These are phyloP conservation scores for Hypomecis atomaria DNA, from an alignment of 2,888 invertebrate species.

Conservation along the genomic window DNA sequence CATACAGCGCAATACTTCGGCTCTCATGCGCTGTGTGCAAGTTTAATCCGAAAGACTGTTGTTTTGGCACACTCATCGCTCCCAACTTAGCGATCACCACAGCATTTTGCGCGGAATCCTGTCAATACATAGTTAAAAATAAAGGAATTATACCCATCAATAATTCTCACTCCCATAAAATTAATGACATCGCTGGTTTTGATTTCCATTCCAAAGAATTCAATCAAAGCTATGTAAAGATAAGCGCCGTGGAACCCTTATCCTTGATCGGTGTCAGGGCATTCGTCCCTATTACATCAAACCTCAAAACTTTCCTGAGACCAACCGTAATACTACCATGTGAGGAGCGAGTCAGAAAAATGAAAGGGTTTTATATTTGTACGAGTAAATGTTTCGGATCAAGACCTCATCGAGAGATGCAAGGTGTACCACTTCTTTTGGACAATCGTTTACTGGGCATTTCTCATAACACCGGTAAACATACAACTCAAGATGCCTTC, in stretches of 20 bases:
- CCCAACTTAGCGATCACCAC: conserved; percentile 59
- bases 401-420: conserved; percentile 44
- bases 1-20: conserved; percentile 48
- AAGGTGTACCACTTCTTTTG: conserved; percentile 62
- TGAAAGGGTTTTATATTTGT: conserved; percentile 54
- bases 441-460: conserved; percentile 56
- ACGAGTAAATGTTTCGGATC: conserved; percentile 42
- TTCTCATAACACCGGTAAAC: conserved; percentile 43
- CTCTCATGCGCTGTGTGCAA: conserved; percentile 51
- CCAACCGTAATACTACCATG: conserved; percentile 54
- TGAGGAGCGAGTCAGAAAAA: conserved; percentile 15
- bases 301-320: conserved; percentile 41
- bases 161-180: conserved; percentile 36
- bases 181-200: conserved; percentile 13
- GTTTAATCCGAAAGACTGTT: conserved; percentile 47
- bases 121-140: conserved; percentile 45
- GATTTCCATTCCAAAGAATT: background rate
- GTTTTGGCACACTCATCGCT: conserved; percentile 58
- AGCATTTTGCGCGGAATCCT: conserved; percentile 58
- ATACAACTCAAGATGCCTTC: conserved; percentile 47
- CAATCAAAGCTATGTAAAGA: conserved; percentile 32
- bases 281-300: conserved; percentile 48
- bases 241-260: conserved; percentile 51
- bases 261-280: conserved; percentile 52
- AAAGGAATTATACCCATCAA: conserved; percentile 37